Percentiles rank a stretch among this genome's conserved stretches.
These are phyloP conservation scores for Thecocarcelia acutangulata DNA, from an alignment of 2,888 invertebrate species.

Conservation along the genomic window DNA sequence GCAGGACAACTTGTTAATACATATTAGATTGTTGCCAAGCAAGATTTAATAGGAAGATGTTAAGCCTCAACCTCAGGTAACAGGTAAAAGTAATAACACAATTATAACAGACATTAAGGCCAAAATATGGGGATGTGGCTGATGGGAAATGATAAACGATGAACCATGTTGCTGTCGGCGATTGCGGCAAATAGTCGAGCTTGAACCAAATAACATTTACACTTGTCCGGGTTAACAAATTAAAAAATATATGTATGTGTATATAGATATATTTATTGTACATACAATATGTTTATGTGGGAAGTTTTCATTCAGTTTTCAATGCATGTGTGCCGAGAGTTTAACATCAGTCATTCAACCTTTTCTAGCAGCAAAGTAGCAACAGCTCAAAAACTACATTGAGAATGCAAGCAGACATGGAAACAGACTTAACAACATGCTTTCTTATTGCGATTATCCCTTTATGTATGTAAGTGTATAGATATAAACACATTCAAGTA, in stretches of 20 bases:
- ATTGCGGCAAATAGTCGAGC: conserved; percentile 12
- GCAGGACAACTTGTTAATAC: conserved; percentile 39
- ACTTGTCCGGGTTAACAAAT: not conserved
- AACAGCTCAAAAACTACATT: conserved; percentile 62
- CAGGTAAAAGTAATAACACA: conserved; percentile 25
- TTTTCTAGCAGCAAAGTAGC: conserved; percentile 21
- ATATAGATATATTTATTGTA: too few species aligned
- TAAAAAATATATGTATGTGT: too few species aligned
- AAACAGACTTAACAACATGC: conserved; percentile 22
- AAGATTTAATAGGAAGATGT: not conserved
- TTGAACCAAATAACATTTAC: not conserved
- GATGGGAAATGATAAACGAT: not conserved
- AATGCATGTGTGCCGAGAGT: not conserved
- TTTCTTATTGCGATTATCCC: not conserved
- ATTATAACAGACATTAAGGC: conserved; percentile 10
- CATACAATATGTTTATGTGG: not conserved
- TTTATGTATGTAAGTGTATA: too few species aligned
- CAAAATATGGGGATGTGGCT: not conserved
- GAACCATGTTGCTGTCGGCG: conserved; percentile 7
- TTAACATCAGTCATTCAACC: conserved; percentile 9
- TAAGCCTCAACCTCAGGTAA: not conserved
- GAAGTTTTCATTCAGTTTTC: not conserved
- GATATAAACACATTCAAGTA: not conserved
- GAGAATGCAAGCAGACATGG: conserved; percentile 50
- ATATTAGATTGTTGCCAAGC: conserved; percentile 2